Percentiles rank a stretch among this genome's conserved stretches.
Conservation (phyloP, 2,113 vertebrate species). For the Arvicanthis niloticus region DNA sequence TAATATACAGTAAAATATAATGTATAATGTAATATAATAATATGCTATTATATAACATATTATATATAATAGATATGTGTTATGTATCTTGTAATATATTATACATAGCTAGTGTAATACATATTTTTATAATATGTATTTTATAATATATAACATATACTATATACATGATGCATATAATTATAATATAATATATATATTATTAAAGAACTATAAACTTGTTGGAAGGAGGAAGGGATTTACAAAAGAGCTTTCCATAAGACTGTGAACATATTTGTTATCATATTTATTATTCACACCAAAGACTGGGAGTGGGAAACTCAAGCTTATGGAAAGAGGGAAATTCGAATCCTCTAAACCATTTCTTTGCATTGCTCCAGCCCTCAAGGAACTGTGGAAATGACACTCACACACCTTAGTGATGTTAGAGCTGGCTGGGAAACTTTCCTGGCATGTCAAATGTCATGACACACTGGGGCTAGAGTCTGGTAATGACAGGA, state of each 20-base stretch:
- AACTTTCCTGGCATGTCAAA: neutral
- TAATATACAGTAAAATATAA: neutral
- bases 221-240: neutral
- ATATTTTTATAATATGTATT: neutral
- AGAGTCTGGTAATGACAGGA: slow-evolving; percentile 9
- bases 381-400: neutral
- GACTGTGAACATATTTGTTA: neutral
- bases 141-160: neutral
- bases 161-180: neutral
- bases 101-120: neutral
- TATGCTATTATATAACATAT: too few relatives aligned
- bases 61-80: too few relatives aligned
- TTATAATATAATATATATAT: neutral
- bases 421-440: neutral
- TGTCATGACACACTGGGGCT: neutral
- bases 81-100: neutral
- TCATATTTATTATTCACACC: neutral
- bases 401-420: neutral
- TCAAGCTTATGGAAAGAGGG: neutral
- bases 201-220: slow-evolving; percentile 20
- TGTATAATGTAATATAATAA: neutral
- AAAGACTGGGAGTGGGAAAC: neutral
- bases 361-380: neutral
- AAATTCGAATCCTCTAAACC: neutral
- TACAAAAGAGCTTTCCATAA: neutral